Base-by-base conservation (phyloP, 1,140 invertebrate genomes). In the Mya arenaria region DNA sequence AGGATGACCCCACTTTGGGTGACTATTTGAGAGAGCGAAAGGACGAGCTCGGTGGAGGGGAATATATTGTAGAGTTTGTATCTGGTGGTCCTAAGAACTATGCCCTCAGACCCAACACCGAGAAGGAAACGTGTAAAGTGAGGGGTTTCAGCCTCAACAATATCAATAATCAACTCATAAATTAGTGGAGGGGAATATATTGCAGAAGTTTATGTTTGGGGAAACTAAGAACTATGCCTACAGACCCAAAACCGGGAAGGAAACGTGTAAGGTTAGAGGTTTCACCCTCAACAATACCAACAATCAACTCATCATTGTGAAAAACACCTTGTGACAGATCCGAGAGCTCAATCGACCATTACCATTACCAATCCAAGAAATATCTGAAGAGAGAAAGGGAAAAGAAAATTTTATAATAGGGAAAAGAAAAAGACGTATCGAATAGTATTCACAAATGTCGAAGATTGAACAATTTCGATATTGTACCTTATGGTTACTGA, bases 71-170 rank as follows among this genome's bases (percentile, higher is more conserved):
- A 2, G 32, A 68, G 32, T 71, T 71, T 71, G 68, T 71, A 52
- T 52, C 41, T 32, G 68, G 48, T 0, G 68, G 68, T 19, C 68
- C 44, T 4, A 71, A 71, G 23, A 71, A 71, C 48, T 71, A 71
- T 25, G 44, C 68, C 37, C 56, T 55, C 28, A 71, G 19, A 52
- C 52, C 68, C 4, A 48, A 44, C n/a, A 69, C 8, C n/a, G 8
- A 28, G 5, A 69, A 69, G 36, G 37, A 55, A 56, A 30, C 44
- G 0, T 52, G 68, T 32, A 71, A 71, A 55, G 44, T 71, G 6
- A 71, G 25, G 25, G 44, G 68, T 6, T 48, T 69, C 28, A 69
- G n/a, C 3, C 25, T 69, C 13, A 44, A 48, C 52, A 48, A 48
- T 30, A 69, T 44, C 10, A 48, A 69, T 28, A 44, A 25, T 28